These are phyloP conservation scores for Boloria selene DNA, from an alignment of 2,888 invertebrate genomes.

Conservation along the genomic window DNA sequence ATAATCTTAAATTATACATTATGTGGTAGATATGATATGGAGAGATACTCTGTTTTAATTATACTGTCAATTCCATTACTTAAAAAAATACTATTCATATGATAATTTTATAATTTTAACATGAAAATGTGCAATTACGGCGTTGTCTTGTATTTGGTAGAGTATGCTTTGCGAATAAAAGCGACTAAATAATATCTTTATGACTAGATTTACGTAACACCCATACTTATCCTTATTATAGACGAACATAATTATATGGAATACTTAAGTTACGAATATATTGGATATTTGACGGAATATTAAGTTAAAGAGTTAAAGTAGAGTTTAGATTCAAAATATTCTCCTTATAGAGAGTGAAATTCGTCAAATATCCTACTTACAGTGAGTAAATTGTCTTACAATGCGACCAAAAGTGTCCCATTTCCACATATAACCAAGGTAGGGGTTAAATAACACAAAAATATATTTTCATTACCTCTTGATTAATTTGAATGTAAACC, in stretches of 20 bases:
- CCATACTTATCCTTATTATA: slow-evolving; percentile 5
- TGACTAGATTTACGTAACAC: slow-evolving; percentile 16
- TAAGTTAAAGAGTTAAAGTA: slow-evolving; percentile 4
- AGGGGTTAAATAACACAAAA: background rate
- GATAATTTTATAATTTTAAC: too few relatives aligned
- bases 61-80: too few relatives aligned
- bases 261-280: slow-evolving; percentile 9
- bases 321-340: slow-evolving; percentile 3
- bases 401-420: slow-evolving; percentile 11
- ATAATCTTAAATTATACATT: too few relatives aligned
- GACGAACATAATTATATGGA: slow-evolving; percentile 13
- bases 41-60: too few relatives aligned
- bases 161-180: slow-evolving; percentile 2
- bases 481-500: too few relatives aligned
- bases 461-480: too few relatives aligned
- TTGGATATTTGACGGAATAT: slow-evolving; percentile 11
- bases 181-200: slow-evolving; percentile 11
- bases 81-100: too few relatives aligned
- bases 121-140: background rate
- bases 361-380: slow-evolving; percentile 3
- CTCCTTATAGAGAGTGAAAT: background rate
- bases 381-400: slow-evolving; percentile 8
- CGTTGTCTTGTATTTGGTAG: background rate
- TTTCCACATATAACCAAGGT: background rate
- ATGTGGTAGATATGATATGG: too few relatives aligned